A percentile compares a stretch with the other conserved stretches of the same genome.
Evolutionary conservation across 2,888 invertebrate genomes (phyloP).

Genomic region (Rhogogaster chlorosoma): DNA sequence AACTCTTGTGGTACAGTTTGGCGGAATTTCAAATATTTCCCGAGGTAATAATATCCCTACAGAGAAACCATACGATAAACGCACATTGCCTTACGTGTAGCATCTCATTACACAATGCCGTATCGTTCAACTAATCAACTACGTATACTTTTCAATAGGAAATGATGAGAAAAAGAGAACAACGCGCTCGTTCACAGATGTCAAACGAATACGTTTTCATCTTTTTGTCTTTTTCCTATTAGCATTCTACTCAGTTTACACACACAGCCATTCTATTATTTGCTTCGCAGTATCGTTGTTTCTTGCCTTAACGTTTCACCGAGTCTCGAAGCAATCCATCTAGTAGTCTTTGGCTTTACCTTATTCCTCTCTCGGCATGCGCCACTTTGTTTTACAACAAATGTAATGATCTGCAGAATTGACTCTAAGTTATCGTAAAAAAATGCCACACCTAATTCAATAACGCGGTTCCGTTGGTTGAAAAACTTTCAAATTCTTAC

Average conservation of each 20-base stretch:
- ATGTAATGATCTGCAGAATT: too few species aligned
- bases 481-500: background rate
- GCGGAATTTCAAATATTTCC: background rate
- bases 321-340: background rate
- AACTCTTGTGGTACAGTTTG: background rate
- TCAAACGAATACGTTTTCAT: background rate
- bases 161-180: background rate
- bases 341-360: background rate
- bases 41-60: too few species aligned
- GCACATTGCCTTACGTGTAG: background rate
- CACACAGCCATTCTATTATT: background rate
- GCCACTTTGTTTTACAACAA: background rate
- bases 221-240: background rate
- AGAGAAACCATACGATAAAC: background rate
- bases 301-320: background rate
- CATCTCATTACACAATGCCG: background rate
- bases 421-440: too few species aligned
- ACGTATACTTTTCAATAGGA: background rate
- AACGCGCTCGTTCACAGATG: background rate
- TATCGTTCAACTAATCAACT: background rate
- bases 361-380: background rate
- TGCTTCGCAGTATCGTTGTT: background rate
- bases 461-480: background rate
- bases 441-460: too few species aligned
- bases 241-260: background rate